These are phyloP conservation scores for Ceyx melanurus DNA, from an alignment of 2,113 vertebrate species.

Conservation along the genomic window DNA sequence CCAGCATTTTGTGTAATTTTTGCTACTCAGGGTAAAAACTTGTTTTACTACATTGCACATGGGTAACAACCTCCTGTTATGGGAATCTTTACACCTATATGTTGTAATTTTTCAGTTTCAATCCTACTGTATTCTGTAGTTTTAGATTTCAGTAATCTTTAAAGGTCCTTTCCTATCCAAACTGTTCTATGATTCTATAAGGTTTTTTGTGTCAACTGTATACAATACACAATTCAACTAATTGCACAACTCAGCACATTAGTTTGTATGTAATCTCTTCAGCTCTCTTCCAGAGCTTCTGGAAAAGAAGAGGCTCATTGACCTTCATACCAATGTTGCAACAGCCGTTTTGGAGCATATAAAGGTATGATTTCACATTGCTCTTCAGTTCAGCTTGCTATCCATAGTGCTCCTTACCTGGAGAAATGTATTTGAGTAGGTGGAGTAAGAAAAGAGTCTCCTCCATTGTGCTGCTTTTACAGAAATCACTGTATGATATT, in stretches of 20 bases:
- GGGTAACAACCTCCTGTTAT: background rate
- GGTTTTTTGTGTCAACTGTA: background rate
- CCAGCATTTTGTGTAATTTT: background rate
- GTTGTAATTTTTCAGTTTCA: background rate
- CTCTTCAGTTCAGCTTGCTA: background rate
- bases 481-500: background rate
- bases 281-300: conserved; percentile 97
- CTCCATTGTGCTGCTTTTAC: background rate
- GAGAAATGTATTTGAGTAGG: background rate
- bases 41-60: background rate
- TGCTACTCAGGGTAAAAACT: background rate
- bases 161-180: background rate
- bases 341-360: conserved; percentile 97
- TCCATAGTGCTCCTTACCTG: background rate
- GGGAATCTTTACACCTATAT: background rate
- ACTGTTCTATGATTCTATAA: background rate
- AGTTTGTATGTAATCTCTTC: conserved; percentile 70
- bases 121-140: background rate
- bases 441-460: background rate
- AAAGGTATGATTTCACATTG: conserved; percentile 81
- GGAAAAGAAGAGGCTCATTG: conserved; percentile 97
- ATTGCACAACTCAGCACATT: conserved; percentile 13
- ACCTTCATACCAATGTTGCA: conserved; percentile 97
- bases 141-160: background rate
- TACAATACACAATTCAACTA: background rate